Evolutionary conservation across 1,140 invertebrate genomes (phyloP), one percentile per base, ranked within the genome.

Genomic region (Myzus persicae): DNA sequence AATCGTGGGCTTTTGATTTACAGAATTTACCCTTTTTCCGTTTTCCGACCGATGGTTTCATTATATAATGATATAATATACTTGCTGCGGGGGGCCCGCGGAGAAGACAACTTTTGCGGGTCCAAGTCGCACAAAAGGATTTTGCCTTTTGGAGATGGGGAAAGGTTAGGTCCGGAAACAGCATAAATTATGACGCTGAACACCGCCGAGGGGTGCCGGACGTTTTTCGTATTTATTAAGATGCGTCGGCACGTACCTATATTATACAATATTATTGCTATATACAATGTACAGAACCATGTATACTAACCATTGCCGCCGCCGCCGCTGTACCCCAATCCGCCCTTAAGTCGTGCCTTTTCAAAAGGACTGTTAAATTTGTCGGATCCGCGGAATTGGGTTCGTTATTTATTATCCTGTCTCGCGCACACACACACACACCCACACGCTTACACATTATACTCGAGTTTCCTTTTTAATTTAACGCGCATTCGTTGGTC

Each of bases 321-420:
- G 59, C 14, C 6, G 14, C 22, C 14, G 59, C 11, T 18, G 9
- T 9, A 44, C 59, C 59, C 14, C 59, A 76, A 18, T n/a, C 59
- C 36, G 24, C 22, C 22, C 81, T 1, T 8, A n/a, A 76, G 40
- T 26, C 82, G 22, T 5, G 38, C 42, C n/a, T n/a, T 18, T 88
- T 46, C n/a, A 88, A 88, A 88, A 88, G 42, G 11, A n/a, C 42
- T 36, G 18, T 88, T 48, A 89, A 89, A 89, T 89, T 89, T 89
- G 87, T 89, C 46, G 20, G n/a, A 36, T 87, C 22, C 87, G 6
- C 9, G n/a, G n/a, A 51, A 89, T 89, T 51, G 87, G 46, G 36
- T 38, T 51, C 42, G 42, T 87, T 87, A 87, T 87, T 87, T 87
- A 87, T 87, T 38, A 87, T 42, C 40, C 11, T 8, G 84, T 11